Evolutionary conservation across 2,888 invertebrate species (phyloP), one percentile per base, ranked within the genome.

Genomic region (Microctonus brassicae): DNA sequence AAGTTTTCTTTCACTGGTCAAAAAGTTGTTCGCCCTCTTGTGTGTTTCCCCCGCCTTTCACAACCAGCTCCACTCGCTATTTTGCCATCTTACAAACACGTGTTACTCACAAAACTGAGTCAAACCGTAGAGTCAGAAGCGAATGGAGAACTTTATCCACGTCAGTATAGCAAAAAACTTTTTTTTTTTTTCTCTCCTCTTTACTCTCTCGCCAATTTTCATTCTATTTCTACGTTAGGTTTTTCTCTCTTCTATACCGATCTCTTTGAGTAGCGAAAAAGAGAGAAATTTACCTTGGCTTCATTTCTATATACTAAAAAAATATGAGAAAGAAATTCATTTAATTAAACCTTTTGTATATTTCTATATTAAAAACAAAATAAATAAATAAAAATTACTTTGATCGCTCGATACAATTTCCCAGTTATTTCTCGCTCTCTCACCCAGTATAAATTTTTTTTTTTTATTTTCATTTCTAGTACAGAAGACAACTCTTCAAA

Each of bases 81-180:
- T 47, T 47, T n/a, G n/a, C 47, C 47, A 47, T 47, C 47, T 47
- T 47, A 29, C 42, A 24, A 71, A 66, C 70, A 71, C 66, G 61
- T 71, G 70, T 71, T 71, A 70, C 69, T 62, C 39, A 57, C 53
- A 71, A 66, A 71, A 71, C 65, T 66, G 70, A 71, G 70, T 71
- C 66, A 71, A 71, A 71, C 61, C 66, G 53, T 57, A 22, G 65
- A 65, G 33, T 65, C 65, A 66, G 39, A 20, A 61, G 55, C 66
- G 61, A 71, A 66, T 66, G 29, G 65, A 61, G 42, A 70, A 71
- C 66, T 71, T 71, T 71, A 66, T 71, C 70, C 58, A 55, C 66
- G 66, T 66, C 66, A 66, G n/a, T n/a, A n/a, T 55, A 57, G 47
- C 66, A 39, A 39, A 42, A 66, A 57, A 57, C 53, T 55, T 20